Base-by-base conservation (phyloP, 2,888 invertebrate species). In the Ormia ochracea region DNA sequence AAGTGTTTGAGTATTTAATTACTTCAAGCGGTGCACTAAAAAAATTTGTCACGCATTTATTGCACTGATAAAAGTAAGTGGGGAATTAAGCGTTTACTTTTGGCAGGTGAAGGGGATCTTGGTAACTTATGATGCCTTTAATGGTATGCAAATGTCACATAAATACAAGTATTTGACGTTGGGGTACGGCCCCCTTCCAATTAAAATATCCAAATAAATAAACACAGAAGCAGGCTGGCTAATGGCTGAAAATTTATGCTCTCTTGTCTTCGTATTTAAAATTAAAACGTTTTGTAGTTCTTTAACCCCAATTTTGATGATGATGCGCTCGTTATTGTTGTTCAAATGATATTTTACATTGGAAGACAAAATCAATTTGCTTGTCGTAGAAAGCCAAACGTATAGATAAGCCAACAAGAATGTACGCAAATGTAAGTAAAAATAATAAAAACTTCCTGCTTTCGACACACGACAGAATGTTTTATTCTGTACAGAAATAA, bases 321-420 rank as follows among this genome's bases (percentile, higher is more conserved):
- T 59, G 50, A 58, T 28, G 58, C 19, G 54, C 19, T 26, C 14
- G 31, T 36, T 56, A 5, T 36, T 59, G 36, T 50, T 70, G 61
- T 33, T 17, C 26, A 52, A 52, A 45, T 45, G 23, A 54, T 56
- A 45, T 54, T 58, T 17, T 14, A 19, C 28, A 48, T 33, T 75
- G 65, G 50, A 68, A 76, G 68, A 76, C 76, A 80, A 63, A 80
- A 76, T 80, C 80, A 80, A 80, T 80, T 80, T 80, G 80, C 73
- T 73, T 45, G 54, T 52, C 58, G 58, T 54, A 59, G 14, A 76
- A 63, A 58, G 56, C 52, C 50, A 59, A 72, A 50, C 26, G 12
- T 21, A 77, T 63, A 77, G 65, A 70, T 70, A 77, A 61, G 31
- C 43, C 54, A 68, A 66, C 56, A 63, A 36, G 36, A 54, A 54